These are phyloP conservation scores for Sesamia nonagrioides DNA, from an alignment of 1,140 invertebrate genomes.

Conservation along the genomic window DNA sequence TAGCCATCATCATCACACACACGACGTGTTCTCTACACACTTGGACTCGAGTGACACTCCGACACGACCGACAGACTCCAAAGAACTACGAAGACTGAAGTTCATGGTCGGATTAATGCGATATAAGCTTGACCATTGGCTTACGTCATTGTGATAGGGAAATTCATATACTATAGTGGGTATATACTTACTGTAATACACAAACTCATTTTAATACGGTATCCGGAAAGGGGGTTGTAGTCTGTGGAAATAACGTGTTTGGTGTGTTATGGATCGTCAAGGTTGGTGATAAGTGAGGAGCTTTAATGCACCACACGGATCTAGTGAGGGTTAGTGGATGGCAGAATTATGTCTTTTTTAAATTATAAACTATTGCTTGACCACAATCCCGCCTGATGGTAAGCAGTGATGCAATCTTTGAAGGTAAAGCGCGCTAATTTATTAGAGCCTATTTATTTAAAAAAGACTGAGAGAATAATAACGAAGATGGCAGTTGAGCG, in stretches of 20 bases:
- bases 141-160: constrained; percentile 15
- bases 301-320: not conserved
- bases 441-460: too few relatives aligned
- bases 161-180: not conserved
- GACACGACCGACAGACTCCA: not conserved
- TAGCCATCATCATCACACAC: constrained; percentile 56
- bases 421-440: too few relatives aligned
- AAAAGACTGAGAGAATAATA: too few relatives aligned
- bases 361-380: too few relatives aligned
- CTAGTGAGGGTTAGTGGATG: too few relatives aligned
- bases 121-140: not conserved
- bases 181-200: too few relatives aligned
- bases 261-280: too few relatives aligned
- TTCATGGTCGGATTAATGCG: not conserved
- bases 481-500: too few relatives aligned
- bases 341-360: too few relatives aligned
- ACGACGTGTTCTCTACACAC: constrained; percentile 5
- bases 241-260: not conserved
- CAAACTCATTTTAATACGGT: not conserved
- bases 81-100: not conserved
- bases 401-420: too few relatives aligned
- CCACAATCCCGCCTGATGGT: too few relatives aligned
- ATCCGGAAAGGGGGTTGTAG: constrained; percentile 2
- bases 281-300: not conserved
- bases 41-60: not conserved